These are phyloP conservation scores for Turnix velox DNA, from an alignment of 2,113 vertebrate species.

Conservation along the genomic window DNA sequence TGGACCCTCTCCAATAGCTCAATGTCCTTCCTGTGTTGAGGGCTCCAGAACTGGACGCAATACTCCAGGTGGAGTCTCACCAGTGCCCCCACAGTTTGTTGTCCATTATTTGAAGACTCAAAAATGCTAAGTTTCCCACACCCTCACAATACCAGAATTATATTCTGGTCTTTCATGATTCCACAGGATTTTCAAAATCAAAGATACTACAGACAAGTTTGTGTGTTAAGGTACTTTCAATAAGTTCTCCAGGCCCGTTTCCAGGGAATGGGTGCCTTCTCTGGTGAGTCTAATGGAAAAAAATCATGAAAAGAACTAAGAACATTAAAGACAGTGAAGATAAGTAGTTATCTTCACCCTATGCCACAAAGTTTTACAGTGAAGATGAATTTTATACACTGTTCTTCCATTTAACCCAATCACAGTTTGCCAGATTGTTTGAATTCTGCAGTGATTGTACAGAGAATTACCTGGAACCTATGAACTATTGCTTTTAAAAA, in stretches of 20 bases:
- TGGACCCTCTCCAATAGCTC: no score
- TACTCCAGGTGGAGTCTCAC: no score
- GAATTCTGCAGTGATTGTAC: not conserved
- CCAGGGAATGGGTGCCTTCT: not conserved
- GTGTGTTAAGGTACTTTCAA: not conserved
- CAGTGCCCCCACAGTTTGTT: no score
- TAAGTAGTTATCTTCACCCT: not conserved
- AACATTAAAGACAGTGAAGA: not conserved
- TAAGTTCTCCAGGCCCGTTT: not conserved
- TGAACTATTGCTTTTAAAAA: not conserved
- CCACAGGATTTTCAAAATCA: not conserved
- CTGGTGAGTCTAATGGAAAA: not conserved
- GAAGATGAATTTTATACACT: not conserved
- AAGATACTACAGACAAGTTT: not conserved
- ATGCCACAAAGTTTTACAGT: not conserved
- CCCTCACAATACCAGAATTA: not conserved
- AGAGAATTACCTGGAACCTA: not conserved
- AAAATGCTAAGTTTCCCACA: not conserved
- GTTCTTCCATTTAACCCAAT: not conserved
- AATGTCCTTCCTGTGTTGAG: no score
- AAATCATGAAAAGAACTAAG: not conserved
- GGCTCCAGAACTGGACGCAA: no score
- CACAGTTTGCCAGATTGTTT: not conserved
- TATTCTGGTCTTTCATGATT: not conserved
- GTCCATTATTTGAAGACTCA: not conserved